A percentile compares a stretch with the other conserved stretches of the same genome.
These are phyloP conservation scores for Drosophila arawakana DNA, from an alignment of 1,140 invertebrate species.

Conservation along the genomic window DNA sequence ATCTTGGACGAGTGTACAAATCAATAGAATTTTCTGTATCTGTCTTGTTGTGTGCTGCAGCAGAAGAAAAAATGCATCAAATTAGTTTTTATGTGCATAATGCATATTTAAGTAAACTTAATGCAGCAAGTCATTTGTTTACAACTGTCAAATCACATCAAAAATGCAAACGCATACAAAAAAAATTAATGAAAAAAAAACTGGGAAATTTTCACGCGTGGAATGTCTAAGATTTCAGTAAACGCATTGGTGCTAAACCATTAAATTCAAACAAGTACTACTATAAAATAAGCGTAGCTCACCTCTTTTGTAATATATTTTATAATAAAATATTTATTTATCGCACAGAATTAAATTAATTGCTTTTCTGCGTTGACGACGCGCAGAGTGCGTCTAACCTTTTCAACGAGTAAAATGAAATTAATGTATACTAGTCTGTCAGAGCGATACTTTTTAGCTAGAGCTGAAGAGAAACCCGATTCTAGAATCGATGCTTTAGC, in stretches of 20 bases:
- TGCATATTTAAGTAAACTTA: constrained; percentile 3
- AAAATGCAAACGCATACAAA: constrained; percentile 52
- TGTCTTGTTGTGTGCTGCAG: constrained; percentile 48
- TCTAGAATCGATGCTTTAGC: constrained; percentile 14
- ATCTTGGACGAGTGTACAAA: constrained; percentile 85
- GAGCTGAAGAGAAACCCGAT: neutral
- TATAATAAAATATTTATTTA: constrained; percentile 39
- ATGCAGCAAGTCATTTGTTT: constrained; percentile 55
- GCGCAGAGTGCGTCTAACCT: constrained; percentile 54
- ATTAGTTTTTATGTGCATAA: constrained; percentile 10
- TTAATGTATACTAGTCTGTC: constrained; percentile 48
- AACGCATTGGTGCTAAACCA: neutral
- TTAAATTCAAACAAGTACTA: constrained; percentile 12
- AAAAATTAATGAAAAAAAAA: constrained; percentile 58
- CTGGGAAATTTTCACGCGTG: constrained; percentile 73
- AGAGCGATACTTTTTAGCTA: constrained; percentile 29
- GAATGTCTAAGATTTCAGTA: neutral
- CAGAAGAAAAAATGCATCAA: constrained; percentile 26
- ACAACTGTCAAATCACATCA: constrained; percentile 41
- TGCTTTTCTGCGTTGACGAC: constrained; percentile 28
- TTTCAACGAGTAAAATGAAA: constrained; percentile 40
- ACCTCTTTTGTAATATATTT: constrained; percentile 51
- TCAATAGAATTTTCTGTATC: constrained; percentile 80
- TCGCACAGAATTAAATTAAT: constrained; percentile 26
- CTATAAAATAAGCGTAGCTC: constrained; percentile 14